Conservation (phyloP, 92 coral and sea anemone genomes). For the Palythoa grandiflora region DNA sequence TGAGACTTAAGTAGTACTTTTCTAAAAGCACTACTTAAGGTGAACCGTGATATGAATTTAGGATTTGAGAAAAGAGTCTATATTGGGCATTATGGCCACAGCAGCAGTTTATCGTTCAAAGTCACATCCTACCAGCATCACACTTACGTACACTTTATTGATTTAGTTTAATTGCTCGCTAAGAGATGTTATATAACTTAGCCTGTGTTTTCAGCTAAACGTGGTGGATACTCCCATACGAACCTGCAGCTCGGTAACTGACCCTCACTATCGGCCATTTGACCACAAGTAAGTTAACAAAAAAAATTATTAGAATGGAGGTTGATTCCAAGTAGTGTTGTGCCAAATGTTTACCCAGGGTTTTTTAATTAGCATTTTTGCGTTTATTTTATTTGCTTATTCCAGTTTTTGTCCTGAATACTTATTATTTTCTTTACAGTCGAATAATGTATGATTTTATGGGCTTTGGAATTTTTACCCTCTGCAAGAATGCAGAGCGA, state of each 20-base stretch:
- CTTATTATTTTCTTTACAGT: not conserved
- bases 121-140: not conserved
- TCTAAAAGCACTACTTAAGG: too few species aligned
- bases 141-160: too few species aligned
- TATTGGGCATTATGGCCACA: too few species aligned
- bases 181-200: not conserved
- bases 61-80: too few species aligned
- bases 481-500: constrained; percentile 16
- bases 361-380: not conserved
- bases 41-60: too few species aligned
- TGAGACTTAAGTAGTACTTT: too few species aligned
- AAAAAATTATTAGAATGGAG: not conserved
- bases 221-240: constrained; percentile 22
- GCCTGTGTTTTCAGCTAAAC: not conserved
- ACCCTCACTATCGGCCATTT: constrained; percentile 38
- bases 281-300: constrained; percentile 34
- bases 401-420: not conserved
- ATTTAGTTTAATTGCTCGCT: not conserved
- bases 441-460: not conserved
- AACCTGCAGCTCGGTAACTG: constrained; percentile 27
- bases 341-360: not conserved
- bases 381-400: not conserved
- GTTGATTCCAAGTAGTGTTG: too few species aligned
- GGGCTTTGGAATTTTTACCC: constrained; percentile 27
- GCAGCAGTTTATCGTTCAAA: too few species aligned